Evolutionary conservation across 2,113 vertebrate species (phyloP).

Genomic region (Eptesicus fuscus): DNA sequence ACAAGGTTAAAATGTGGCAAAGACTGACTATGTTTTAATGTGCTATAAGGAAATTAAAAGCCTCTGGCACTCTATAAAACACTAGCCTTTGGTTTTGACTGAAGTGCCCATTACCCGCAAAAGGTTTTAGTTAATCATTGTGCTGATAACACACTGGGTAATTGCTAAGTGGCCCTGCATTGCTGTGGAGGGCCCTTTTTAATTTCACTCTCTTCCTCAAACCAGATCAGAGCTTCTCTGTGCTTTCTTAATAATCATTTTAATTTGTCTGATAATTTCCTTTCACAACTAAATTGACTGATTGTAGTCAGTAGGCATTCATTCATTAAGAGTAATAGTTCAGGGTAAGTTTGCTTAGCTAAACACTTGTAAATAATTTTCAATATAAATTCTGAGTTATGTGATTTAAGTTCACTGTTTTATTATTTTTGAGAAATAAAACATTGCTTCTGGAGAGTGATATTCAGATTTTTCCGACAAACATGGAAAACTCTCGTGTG

Average conservation of each 20-base stretch:
- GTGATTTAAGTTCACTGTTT: not conserved
- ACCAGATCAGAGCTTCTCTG: slow-evolving; percentile 30
- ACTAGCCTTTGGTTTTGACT: slow-evolving; percentile 74
- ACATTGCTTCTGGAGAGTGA: not conserved
- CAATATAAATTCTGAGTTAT: not conserved
- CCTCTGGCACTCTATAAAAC: slow-evolving; percentile 74
- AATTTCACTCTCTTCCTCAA: slow-evolving; percentile 48
- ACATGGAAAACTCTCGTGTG: not conserved
- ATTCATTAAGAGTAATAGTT: slow-evolving; percentile 21
- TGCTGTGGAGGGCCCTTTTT: slow-evolving; percentile 39
- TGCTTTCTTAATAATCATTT: slow-evolving; percentile 56
- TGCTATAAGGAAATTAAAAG: slow-evolving; percentile 81
- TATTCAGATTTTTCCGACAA: not conserved
- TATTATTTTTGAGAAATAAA: not conserved
- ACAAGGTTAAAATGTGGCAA: slow-evolving; percentile 83
- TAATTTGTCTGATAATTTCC: slow-evolving; percentile 55
- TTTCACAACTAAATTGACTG: slow-evolving; percentile 57
- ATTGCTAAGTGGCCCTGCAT: slow-evolving; percentile 65
- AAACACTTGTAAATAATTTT: slow-evolving; percentile 57
- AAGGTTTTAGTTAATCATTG: slow-evolving; percentile 75
- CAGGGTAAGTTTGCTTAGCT: slow-evolving; percentile 32
- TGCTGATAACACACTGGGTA: slow-evolving; percentile 64
- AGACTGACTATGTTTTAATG: slow-evolving; percentile 80
- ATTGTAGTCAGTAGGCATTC: slow-evolving; percentile 57
- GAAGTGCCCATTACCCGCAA: slow-evolving; percentile 73